These are phyloP conservation scores for Silurus glanis DNA, from an alignment of 2,113 vertebrate genomes.

Conservation along the genomic window DNA sequence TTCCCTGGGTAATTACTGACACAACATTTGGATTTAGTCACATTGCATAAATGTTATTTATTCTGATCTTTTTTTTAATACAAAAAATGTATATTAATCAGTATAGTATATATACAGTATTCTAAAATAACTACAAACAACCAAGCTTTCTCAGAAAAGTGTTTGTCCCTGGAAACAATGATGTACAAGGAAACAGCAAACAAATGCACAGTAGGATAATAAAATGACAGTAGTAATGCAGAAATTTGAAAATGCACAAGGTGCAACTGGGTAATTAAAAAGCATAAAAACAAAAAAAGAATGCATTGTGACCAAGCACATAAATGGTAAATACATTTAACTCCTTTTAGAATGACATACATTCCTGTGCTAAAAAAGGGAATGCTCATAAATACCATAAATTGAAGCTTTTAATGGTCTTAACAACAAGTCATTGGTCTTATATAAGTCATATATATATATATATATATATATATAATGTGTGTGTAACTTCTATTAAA, in stretches of 20 bases:
- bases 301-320: neutral
- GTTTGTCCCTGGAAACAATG: neutral
- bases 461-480: too few relatives aligned
- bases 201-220: neutral
- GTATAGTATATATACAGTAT: neutral
- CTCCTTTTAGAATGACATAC: too few relatives aligned
- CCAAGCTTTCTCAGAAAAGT: neutral
- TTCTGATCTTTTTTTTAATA: too few relatives aligned
- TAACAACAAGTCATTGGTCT: too few relatives aligned
- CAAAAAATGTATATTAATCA: too few relatives aligned
- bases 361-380: too few relatives aligned
- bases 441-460: too few relatives aligned
- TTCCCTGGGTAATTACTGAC: neutral
- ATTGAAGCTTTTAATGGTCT: too few relatives aligned
- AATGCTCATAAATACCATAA: too few relatives aligned
- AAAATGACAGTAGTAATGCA: neutral
- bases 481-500: too few relatives aligned
- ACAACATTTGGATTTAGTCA: neutral
- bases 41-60: neutral
- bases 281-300: neutral
- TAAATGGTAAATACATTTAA: neutral
- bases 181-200: neutral
- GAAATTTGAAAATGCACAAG: neutral
- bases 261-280: neutral
- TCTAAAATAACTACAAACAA: neutral